phyloP scores from a whole-genome alignment of 2,797 vertebrate species.

The Microtus californicus region DNA sequence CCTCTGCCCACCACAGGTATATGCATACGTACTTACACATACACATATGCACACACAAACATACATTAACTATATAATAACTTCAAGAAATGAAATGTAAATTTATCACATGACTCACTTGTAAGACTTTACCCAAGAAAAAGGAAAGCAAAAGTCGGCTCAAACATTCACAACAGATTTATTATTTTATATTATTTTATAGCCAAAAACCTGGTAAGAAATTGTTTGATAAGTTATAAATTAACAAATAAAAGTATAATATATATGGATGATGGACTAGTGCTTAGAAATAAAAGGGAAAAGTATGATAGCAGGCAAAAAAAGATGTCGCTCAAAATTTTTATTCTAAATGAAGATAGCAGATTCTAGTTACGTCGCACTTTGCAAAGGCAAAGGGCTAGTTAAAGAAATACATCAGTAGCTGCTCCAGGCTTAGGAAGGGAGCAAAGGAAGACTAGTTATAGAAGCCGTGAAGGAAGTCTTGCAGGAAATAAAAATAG shows the following conservation, averaged over 20 bases:
- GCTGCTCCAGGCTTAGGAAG: neutral
- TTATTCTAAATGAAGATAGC: neutral
- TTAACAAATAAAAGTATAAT: neutral
- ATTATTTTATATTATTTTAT: neutral
- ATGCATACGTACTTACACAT: neutral
- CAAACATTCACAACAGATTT: neutral
- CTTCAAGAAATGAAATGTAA: neutral
- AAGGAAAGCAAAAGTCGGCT: neutral
- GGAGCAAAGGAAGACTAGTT: neutral
- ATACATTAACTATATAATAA: neutral
- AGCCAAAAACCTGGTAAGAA: neutral
- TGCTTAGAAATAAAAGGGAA: neutral
- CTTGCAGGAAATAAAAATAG: neutral
- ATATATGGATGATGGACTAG: neutral
- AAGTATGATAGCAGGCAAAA: neutral
- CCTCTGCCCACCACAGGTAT: neutral
- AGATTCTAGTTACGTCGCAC: neutral
- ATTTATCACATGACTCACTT: neutral
- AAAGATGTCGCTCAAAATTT: neutral
- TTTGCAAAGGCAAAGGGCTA: slow-evolving; percentile 16
- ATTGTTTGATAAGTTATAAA: neutral
- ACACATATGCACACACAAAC: neutral
- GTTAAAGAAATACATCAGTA: neutral
- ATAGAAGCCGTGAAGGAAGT: neutral
- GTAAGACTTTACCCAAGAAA: neutral